These are phyloP conservation scores for Aphelinus certus DNA, from an alignment of 1,140 invertebrate species.

Conservation along the genomic window DNA sequence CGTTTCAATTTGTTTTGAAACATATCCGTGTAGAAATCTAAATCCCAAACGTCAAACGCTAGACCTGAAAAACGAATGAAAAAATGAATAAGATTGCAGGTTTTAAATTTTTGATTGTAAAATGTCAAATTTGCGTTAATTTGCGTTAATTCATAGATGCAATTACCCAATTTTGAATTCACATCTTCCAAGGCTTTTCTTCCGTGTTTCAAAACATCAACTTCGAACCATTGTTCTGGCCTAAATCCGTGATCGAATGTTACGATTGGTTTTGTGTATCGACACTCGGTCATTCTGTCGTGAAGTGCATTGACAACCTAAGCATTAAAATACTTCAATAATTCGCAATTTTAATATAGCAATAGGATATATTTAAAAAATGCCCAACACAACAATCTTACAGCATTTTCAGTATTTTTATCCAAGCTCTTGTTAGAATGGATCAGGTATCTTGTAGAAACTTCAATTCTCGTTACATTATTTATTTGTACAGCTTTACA, in stretches of 20 bases:
- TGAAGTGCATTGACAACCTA: slow-evolving; percentile 74
- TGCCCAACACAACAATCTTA: slow-evolving; percentile 46
- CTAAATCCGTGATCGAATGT: slow-evolving; percentile 78
- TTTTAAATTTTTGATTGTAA: not conserved
- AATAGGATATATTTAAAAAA: not conserved
- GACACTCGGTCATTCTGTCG: slow-evolving; percentile 87
- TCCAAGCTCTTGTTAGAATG: slow-evolving; percentile 59
- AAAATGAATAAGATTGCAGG: not conserved
- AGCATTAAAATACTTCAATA: slow-evolving; percentile 18
- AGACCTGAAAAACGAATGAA: slow-evolving; percentile 67
- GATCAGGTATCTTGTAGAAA: slow-evolving; percentile 82
- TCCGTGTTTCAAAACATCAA: slow-evolving; percentile 83
- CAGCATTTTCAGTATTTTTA: slow-evolving; percentile 60
- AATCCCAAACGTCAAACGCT: slow-evolving; percentile 88
- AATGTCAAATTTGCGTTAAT: not conserved
- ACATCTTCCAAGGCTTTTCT: slow-evolving; percentile 83
- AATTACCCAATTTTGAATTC: slow-evolving; percentile 81
- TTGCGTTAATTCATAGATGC: too few species aligned
- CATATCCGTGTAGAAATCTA: slow-evolving; percentile 85
- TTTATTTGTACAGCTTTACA: slow-evolving; percentile 82
- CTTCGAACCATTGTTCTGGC: slow-evolving; percentile 81
- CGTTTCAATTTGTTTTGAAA: slow-evolving; percentile 84
- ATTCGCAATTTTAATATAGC: not conserved
- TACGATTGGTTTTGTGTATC: slow-evolving; percentile 75
- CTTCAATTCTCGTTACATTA: slow-evolving; percentile 82